Evolutionary conservation across 2,888 invertebrate genomes (phyloP), one percentile per base, ranked within the genome.

Genomic region (Hirtodrosophila confusa): DNA sequence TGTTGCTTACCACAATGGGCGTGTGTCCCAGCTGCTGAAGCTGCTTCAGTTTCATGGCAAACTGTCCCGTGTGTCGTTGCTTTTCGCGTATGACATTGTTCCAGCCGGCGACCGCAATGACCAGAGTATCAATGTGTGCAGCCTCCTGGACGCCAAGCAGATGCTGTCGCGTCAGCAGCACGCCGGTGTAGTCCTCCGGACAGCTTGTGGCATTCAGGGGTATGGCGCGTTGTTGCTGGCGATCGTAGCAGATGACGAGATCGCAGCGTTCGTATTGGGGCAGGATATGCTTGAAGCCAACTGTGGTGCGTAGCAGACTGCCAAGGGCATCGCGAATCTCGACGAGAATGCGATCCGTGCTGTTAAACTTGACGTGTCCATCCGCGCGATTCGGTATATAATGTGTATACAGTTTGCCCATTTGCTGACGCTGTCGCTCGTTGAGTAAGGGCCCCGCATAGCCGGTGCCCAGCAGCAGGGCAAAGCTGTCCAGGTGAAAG

Each of bases 241-340:
- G 89, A 84, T 94, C 93, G 78, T 94, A 92, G 75, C 94, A 94
- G 55, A 95, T 83, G 12, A 95, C 91, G 29, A 95, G 87, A 90
- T 95, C 95, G 92, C 94, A 93, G 89, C 93, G 93, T 73, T 93
- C 92, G 86, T 93, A 94, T 80, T 96, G 95, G 7, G 96, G 94
- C 68, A 96, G 87, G 67, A 96, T 90, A 88, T 95, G 95, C 55
- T 90, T 90, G 2, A 92, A 73, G 4, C 92, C 90, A 0, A 93
- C 41, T 0, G 51, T 90, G 17, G 91, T 84, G 0, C 93, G 93
- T 37, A 94, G 90, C n/a, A 92, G 80, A 39, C 91, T 89, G 63
- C 90, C 90, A 3, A 94, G 75, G 0, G 91, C 84, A 50, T 93
- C 93, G n/a, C 93, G 90, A 0, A 94, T 90, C 86, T 94, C 94